Percentiles rank a stretch among this genome's conserved stretches.
phyloP scores from a whole-genome alignment of 37 sponge, comb jelly and placozoan species.

The Lycopodina hypogea region DNA sequence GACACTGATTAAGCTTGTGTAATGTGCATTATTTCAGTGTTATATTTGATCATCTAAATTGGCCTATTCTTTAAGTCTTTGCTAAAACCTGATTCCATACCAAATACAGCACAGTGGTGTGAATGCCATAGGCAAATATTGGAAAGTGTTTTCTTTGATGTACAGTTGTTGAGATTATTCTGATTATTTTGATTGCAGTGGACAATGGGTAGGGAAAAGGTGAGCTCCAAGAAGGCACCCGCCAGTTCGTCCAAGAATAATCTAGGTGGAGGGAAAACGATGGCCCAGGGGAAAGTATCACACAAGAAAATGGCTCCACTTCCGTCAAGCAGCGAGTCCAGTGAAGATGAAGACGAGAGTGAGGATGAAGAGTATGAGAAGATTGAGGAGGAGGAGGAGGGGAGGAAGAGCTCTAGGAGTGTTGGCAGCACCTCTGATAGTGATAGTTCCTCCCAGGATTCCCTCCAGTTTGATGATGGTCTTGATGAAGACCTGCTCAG shows the following conservation, averaged over 20 bases:
- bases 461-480: conserved; percentile 85
- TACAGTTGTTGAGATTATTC: too few species aligned
- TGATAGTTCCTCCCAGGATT: conserved; percentile 41
- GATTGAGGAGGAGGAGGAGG: conserved; percentile 16
- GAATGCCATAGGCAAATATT: too few species aligned
- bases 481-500: conserved; percentile 86
- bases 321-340: conserved; percentile 37
- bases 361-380: conserved; percentile 45
- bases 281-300: background rate
- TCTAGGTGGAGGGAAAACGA: background rate
- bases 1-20: too few species aligned
- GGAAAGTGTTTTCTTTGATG: too few species aligned
- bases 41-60: too few species aligned
- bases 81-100: too few species aligned
- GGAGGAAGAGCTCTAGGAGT: conserved; percentile 22
- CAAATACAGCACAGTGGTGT: too few species aligned
- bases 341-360: conserved; percentile 14
- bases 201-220: conserved; percentile 21
- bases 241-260: background rate
- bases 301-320: conserved; percentile 14
- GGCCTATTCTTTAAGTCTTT: too few species aligned
- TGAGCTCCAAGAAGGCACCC: conserved; percentile 1
- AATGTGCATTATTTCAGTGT: too few species aligned
- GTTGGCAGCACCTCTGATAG: background rate
- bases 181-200: background rate